phyloP scores from a whole-genome alignment of 1,140 invertebrate species.

The Maniola jurtina region DNA sequence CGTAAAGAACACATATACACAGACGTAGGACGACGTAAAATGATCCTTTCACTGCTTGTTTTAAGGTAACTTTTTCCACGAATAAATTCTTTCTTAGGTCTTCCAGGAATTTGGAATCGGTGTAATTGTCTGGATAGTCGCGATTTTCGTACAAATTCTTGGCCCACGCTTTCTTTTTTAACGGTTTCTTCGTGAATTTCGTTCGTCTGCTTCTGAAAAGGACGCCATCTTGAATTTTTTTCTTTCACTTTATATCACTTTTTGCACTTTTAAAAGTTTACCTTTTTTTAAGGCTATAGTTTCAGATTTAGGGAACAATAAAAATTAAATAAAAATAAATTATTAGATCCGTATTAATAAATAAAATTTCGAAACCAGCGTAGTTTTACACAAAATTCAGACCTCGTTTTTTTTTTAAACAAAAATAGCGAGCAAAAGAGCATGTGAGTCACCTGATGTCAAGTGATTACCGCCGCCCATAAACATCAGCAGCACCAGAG shows the following conservation, averaged over 20 bases:
- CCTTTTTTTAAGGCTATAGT: too few relatives aligned
- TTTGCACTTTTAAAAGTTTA: too few relatives aligned
- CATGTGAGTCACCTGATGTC: too few relatives aligned
- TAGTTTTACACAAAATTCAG: too few relatives aligned
- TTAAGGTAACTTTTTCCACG: constrained; percentile 83
- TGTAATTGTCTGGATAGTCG: constrained; percentile 94
- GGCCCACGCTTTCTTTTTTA: constrained; percentile 82
- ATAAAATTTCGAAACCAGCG: too few relatives aligned
- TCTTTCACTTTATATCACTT: background rate
- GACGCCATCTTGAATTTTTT: constrained; percentile 39
- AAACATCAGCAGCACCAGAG: too few relatives aligned
- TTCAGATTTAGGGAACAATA: too few relatives aligned
- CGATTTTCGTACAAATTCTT: constrained; percentile 95
- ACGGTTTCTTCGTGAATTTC: constrained; percentile 44
- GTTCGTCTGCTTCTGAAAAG: constrained; percentile 66
- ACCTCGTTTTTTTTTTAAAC: too few relatives aligned
- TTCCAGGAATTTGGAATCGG: constrained; percentile 89
- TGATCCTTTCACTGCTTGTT: constrained; percentile 85
- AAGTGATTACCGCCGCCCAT: too few relatives aligned
- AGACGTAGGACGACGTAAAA: constrained; percentile 87
- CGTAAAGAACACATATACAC: constrained; percentile 87
- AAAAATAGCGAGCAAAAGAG: too few relatives aligned
- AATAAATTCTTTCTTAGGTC: constrained; percentile 92
- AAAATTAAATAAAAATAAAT: too few relatives aligned
- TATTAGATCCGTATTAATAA: too few relatives aligned